These are phyloP conservation scores for Didymodactylos carnosus DNA, from an alignment of 2,888 invertebrate species.

Conservation along the genomic window DNA sequence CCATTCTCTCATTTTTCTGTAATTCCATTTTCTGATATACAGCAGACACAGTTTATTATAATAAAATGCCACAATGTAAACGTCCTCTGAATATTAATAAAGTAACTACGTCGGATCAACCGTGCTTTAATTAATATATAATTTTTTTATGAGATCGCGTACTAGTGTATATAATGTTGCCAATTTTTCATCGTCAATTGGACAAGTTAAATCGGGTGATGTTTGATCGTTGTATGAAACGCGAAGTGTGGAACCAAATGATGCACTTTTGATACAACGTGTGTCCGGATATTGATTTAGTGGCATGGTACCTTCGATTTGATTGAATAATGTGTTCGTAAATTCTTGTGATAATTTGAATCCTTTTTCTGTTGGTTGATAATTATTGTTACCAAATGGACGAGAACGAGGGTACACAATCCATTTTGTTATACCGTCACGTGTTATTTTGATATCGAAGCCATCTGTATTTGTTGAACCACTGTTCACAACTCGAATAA, in stretches of 20 bases:
- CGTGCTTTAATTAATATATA: too few species aligned
- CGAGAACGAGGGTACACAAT: not conserved
- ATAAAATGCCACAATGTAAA: too few species aligned
- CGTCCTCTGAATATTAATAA: too few species aligned
- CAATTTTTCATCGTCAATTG: not conserved
- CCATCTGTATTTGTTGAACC: not conserved
- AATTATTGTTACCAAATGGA: too few species aligned
- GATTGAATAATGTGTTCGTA: not conserved
- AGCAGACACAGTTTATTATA: too few species aligned
- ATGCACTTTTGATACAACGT: not conserved
- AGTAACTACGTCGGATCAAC: too few species aligned
- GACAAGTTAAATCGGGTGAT: not conserved
- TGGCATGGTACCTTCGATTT: not conserved
- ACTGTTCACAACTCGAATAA: not conserved
- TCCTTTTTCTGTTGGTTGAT: not conserved
- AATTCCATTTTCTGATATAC: too few species aligned
- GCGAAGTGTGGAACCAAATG: not conserved
- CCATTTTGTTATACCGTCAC: not conserved
- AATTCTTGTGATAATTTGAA: not conserved
- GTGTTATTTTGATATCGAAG: not conserved
- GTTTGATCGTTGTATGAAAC: not conserved
- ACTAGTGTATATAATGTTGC: too few species aligned
- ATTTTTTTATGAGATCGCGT: too few species aligned
- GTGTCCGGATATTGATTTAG: not conserved
- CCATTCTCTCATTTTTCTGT: too few species aligned